phyloP scores from a whole-genome alignment of 2,797 vertebrate genomes.

The Pampus argenteus region DNA sequence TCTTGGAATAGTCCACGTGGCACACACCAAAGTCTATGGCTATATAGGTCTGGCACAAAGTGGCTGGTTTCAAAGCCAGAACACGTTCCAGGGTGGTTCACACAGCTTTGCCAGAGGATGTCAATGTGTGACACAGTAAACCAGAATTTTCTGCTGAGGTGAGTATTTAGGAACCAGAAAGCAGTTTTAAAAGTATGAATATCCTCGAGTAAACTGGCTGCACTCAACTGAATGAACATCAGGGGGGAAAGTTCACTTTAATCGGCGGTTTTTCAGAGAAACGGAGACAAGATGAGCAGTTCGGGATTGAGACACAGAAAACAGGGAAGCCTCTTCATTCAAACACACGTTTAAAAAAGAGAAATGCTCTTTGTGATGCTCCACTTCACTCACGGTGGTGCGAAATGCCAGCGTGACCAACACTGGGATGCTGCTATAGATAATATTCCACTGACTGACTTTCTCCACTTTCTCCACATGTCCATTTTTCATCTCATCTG shows the following conservation, averaged over 20 bases:
- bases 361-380: conserved; percentile 39
- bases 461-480: conserved; percentile 10
- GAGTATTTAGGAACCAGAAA: conserved; percentile 52
- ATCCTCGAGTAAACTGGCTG: conserved; percentile 33
- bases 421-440: conserved; percentile 20
- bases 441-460: conserved; percentile 10
- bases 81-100: conserved; percentile 70
- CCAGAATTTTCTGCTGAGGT: conserved; percentile 73
- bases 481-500: conserved; percentile 1
- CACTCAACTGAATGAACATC: conserved; percentile 12
- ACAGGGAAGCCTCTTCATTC: conserved; percentile 45
- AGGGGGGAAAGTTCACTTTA: conserved; percentile 23
- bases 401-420: conserved; percentile 64
- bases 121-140: conserved; percentile 78
- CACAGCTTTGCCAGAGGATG: conserved; percentile 71
- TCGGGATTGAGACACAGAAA: conserved; percentile 31
- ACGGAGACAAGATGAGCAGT: neutral
- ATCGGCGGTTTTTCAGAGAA: neutral
- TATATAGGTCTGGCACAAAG: conserved; percentile 66
- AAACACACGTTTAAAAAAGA: conserved; percentile 49
- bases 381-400: conserved; percentile 51
- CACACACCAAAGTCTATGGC: conserved; percentile 61
- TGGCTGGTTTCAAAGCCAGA: conserved; percentile 61
- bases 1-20: conserved; percentile 77
- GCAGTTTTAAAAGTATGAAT: conserved; percentile 49